These are phyloP conservation scores for Gouania willdenowi DNA, from an alignment of 2,797 vertebrate species.

Conservation along the genomic window DNA sequence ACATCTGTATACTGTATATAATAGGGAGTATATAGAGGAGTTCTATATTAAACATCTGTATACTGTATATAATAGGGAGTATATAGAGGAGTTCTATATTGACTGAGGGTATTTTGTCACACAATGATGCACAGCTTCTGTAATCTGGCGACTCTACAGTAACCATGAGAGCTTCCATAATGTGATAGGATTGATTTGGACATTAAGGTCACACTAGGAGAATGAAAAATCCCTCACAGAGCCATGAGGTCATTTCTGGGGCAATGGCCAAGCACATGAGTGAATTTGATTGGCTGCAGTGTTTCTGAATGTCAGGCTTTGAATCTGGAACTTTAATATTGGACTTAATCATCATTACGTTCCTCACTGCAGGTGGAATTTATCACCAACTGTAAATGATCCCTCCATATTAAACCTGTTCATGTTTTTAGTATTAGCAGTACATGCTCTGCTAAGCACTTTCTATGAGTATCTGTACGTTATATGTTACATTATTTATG, in stretches of 20 bases:
- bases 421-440: too few relatives aligned
- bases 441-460: too few relatives aligned
- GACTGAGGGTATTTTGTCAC: slow-evolving; percentile 11
- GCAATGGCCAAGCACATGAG: slow-evolving; percentile 1
- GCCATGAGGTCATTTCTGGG: slow-evolving; percentile 27
- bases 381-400: slow-evolving; percentile 1
- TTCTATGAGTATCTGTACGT: too few relatives aligned
- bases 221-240: slow-evolving; percentile 8
- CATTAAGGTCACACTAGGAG: slow-evolving; percentile 29
- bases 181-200: slow-evolving; percentile 39
- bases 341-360: slow-evolving; percentile 21
- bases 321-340: not conserved
- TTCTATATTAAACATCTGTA: too few relatives aligned
- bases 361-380: slow-evolving; percentile 4
- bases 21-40: too few relatives aligned
- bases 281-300: slow-evolving; percentile 20
- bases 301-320: not conserved
- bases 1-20: too few relatives aligned
- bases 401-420: too few relatives aligned
- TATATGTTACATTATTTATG: too few relatives aligned
- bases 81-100: too few relatives aligned
- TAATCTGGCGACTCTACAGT: not conserved
- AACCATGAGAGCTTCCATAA: slow-evolving; percentile 15
- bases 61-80: too few relatives aligned
- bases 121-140: slow-evolving; percentile 20